Evolutionary conservation across 2,113 vertebrate genomes (phyloP), one percentile per base, ranked within the genome.

Genomic region (Mormyrus iriodes): DNA sequence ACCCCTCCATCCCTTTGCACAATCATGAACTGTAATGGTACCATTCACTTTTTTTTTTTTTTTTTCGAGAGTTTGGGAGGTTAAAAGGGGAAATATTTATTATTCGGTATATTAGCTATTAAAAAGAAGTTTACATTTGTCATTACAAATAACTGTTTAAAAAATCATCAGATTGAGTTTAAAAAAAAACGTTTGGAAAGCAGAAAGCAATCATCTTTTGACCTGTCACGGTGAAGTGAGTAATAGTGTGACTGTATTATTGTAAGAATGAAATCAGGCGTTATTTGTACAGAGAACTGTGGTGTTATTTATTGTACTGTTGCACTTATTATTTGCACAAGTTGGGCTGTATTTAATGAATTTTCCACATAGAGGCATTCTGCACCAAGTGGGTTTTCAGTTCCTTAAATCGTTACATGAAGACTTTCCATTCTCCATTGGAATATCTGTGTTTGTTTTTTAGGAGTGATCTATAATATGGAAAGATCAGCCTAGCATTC

Each of bases 251-350:
- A 73, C 49, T 21, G 27, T 48, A 46, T 55, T 82, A 58, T 65
- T 58, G 39, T 48, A 31, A 44, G 52, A 53, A 10, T 9, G 65
- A 90, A 3, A 15, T 53, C 48, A 58, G 44, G 13, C 15, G 69
- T 69, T 55, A 21, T 58, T 89, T 89, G 76, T 83, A 73, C 46
- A 87, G 85, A 90, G 85, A 42, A 27, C 12, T 46, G 15, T 90
- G 44, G 31, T 79, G 48, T 87, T 46, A 15, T 35, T 61, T 31
- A 39, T 73, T 44, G 10, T 27, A 86, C 27, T 31, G 42, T 89
- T 48, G 2, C 39, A 48, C 86, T 61, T 58, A 31, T 39, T 35
- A 65, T 84, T 46, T 48, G 35, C 27, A 76, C 61, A 31, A 55
- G 51, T 44, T 61, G 31, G 53, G 53, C 27, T 51, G 49, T 39